phyloP scores from a whole-genome alignment of 2,888 invertebrate genomes.

The Dendrolimus houi region DNA sequence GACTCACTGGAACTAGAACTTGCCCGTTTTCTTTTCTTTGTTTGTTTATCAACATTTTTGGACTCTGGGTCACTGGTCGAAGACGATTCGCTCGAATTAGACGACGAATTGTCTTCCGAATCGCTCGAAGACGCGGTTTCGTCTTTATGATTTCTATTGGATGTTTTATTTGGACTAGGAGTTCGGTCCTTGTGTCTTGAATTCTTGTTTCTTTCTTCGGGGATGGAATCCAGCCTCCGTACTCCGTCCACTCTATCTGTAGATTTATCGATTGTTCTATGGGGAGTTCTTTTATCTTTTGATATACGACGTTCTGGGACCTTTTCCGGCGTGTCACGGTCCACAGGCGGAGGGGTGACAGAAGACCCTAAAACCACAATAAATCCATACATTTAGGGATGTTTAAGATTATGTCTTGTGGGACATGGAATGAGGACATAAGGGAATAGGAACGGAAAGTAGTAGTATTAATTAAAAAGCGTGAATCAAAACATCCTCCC shows the following conservation, averaged over 20 bases:
- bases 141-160: constrained; percentile 46
- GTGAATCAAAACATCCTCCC: too few species aligned
- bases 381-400: neutral
- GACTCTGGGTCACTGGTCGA: constrained; percentile 38
- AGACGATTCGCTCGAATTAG: constrained; percentile 38
- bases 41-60: constrained; percentile 31
- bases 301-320: constrained; percentile 39
- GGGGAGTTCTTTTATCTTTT: constrained; percentile 48
- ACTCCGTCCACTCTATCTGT: constrained; percentile 43
- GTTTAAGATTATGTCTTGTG: too few species aligned
- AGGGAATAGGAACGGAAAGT: too few species aligned
- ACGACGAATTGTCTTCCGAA: constrained; percentile 50
- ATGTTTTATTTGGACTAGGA: constrained; percentile 41
- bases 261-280: constrained; percentile 48
- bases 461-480: too few species aligned
- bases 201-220: constrained; percentile 49
- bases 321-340: constrained; percentile 55
- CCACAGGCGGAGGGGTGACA: constrained; percentile 50
- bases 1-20: constrained; percentile 47
- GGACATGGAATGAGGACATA: too few species aligned
- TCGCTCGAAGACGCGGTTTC: constrained; percentile 55
- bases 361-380: constrained; percentile 40
- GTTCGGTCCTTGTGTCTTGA: constrained; percentile 42
- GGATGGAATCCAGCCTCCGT: constrained; percentile 45
- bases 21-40: constrained; percentile 54